Conservation (phyloP, 1,140 invertebrate species). For the Caenorhabditis briggsae region DNA sequence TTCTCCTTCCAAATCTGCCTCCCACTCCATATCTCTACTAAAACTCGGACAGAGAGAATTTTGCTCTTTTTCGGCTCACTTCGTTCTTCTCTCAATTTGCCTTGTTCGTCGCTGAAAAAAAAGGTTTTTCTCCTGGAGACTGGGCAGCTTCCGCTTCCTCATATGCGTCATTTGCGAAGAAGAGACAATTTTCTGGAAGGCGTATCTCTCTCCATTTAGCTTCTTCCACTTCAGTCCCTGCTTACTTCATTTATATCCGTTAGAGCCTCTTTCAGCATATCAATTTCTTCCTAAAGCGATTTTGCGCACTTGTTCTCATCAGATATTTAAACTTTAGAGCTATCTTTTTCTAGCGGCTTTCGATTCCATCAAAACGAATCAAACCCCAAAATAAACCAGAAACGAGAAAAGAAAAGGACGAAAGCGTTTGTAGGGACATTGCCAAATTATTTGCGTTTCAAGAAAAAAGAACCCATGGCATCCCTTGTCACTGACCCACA, state of each 20-base stretch:
- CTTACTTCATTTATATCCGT: not conserved
- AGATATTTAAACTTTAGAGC: not conserved
- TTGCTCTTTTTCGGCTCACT: not conserved
- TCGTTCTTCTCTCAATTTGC: slow-evolving; percentile 35
- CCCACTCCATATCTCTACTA: slow-evolving; percentile 13
- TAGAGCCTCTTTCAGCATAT: not conserved
- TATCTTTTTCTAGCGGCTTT: not conserved
- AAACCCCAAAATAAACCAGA: slow-evolving; percentile 6
- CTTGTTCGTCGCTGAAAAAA: slow-evolving; percentile 24
- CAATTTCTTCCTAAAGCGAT: not conserved
- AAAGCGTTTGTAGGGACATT: slow-evolving; percentile 23
- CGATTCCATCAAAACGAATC: not conserved
- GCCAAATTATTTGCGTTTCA: slow-evolving; percentile 51
- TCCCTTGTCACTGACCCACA: slow-evolving; percentile 34
- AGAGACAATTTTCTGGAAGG: not conserved
- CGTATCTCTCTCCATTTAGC: not conserved
- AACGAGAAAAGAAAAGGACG: slow-evolving; percentile 25
- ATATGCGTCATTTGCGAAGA: slow-evolving; percentile 34
- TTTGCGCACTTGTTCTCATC: not conserved
- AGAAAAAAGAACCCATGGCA: slow-evolving; percentile 29
- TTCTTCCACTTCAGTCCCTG: not conserved
- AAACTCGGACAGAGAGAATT: slow-evolving; percentile 23
- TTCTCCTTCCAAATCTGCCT: slow-evolving; percentile 37
- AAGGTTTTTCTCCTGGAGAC: slow-evolving; percentile 1
- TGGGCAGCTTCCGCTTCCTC: slow-evolving; percentile 13